phyloP scores from a whole-genome alignment of 1,140 invertebrate species.

The Cepaea nemoralis region DNA sequence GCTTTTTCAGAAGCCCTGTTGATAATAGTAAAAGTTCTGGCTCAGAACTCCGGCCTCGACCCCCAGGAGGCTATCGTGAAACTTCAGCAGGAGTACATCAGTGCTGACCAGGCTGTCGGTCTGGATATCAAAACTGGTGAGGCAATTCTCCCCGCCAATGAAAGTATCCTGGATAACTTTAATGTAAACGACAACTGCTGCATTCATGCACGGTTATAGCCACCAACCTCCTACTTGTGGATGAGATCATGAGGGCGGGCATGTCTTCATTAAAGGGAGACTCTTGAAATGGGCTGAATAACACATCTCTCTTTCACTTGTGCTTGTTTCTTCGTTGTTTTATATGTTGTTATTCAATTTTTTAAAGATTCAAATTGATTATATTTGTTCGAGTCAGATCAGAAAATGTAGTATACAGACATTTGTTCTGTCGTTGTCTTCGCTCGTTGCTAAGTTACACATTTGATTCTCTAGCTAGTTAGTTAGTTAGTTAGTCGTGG shows the following conservation, averaged over 20 bases:
- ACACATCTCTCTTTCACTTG: not conserved
- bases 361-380: not conserved
- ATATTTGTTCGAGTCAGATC: not conserved
- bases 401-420: not conserved
- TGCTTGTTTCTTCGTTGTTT: not conserved
- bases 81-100: constrained; percentile 85
- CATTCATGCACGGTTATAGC: constrained; percentile 97
- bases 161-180: constrained; percentile 96
- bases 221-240: constrained; percentile 95
- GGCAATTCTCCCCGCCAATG: constrained; percentile 84
- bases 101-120: constrained; percentile 82
- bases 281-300: constrained; percentile 46
- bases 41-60: constrained; percentile 95
- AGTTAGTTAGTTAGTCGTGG: too few relatives aligned
- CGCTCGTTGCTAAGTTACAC: too few relatives aligned
- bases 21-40: constrained; percentile 94
- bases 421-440: too few relatives aligned
- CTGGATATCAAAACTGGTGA: constrained; percentile 91
- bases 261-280: constrained; percentile 92
- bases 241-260: constrained; percentile 99
- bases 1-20: constrained; percentile 96
- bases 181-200: constrained; percentile 97
- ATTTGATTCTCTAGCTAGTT: too few relatives aligned
- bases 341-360: not conserved
- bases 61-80: constrained; percentile 95